These are phyloP conservation scores for Bombus sylvicola DNA, from an alignment of 1,140 invertebrate genomes.

Conservation along the genomic window DNA sequence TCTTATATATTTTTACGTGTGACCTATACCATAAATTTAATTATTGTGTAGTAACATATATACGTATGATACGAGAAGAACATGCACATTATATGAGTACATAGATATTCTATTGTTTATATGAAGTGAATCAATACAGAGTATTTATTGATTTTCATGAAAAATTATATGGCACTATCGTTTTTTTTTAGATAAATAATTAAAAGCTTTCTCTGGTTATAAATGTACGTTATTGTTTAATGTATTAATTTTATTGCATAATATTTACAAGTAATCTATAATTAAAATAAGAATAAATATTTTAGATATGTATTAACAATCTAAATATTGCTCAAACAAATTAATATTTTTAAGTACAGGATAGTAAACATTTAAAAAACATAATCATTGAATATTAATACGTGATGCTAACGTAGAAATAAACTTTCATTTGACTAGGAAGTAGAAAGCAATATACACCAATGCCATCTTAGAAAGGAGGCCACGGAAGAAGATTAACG, in stretches of 20 bases:
- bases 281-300: background rate
- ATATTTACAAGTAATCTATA: background rate
- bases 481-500: constrained; percentile 42
- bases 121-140: constrained; percentile 24
- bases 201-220: background rate
- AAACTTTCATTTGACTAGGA: constrained; percentile 30
- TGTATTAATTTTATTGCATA: background rate
- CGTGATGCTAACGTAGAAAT: background rate
- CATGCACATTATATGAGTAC: no score
- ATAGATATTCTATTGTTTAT: background rate
- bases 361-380: background rate
- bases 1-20: background rate
- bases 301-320: background rate
- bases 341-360: background rate
- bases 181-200: background rate
- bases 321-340: background rate
- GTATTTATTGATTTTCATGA: constrained; percentile 31
- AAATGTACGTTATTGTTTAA: background rate
- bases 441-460: constrained; percentile 13
- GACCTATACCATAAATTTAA: background rate
- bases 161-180: background rate
- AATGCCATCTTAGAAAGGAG: constrained; percentile 56
- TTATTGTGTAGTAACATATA: background rate
- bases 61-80: no score
- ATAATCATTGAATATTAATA: background rate